Evolutionary conservation across 2,797 vertebrate genomes (phyloP), one percentile per base, ranked within the genome.

Genomic region (Capromys pilorides): DNA sequence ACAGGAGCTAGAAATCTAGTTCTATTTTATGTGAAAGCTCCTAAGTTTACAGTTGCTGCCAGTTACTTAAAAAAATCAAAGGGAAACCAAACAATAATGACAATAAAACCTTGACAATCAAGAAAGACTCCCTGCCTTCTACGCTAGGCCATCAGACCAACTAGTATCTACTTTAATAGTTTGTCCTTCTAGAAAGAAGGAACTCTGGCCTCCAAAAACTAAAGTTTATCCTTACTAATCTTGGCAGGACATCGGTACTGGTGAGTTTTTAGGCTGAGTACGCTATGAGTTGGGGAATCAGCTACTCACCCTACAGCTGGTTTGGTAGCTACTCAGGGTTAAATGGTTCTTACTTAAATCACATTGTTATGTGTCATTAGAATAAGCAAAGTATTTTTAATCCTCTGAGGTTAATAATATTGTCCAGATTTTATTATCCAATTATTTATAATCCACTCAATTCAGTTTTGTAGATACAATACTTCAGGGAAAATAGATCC

Each of bases 41-140:
- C 28, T 24, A 71, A 28, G 22, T 28, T 80, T 89, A 86, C 66
- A 90, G 49, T 6, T 57, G 6, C 33, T 82, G 88, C 78, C 82
- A 88, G 78, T 21, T 82, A 94, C 92, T 84, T 89, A 86, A 49
- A 86, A 81, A 94, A 69, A 49, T n/a, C 22, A 59, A 84, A 86
- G 64, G 51, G 26, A 16, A 88, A 51, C 3, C 6, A 73, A 67
- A 57, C 31, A 86, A 39, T 16, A 59, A n/a, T 49, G 45, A 78
- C 45, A 78, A 78, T 28, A 33, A 51, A 78, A 31, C 18, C 5
- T 31, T 71, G 19, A 28, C 45, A 66, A 62, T 92, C 26, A 93
- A 95, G 69, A 57, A 90, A 91, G 93, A 81, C 77, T 57, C 75
- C 73, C 49, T 80, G 77, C 93, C 22, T 31, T 90, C 31, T 86